Conservation (phyloP, 2,888 invertebrate species). For the Allophyes oxyacanthae region DNA sequence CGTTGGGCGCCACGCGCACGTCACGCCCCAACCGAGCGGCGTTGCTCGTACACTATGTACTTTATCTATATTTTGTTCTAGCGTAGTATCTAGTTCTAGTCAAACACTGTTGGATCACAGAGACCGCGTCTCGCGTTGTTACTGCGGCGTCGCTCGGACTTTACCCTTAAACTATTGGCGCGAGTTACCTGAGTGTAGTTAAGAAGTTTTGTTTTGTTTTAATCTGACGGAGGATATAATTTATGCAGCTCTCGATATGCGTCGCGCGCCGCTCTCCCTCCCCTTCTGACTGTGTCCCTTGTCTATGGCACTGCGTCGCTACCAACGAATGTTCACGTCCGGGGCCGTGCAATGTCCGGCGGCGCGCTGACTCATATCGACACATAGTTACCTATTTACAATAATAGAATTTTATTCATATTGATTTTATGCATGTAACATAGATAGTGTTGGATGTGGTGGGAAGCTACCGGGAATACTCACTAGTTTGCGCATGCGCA, state of each 20-base stretch:
- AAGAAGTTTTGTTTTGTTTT: constrained; percentile 72
- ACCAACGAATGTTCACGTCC: too few species aligned
- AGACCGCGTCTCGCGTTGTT: constrained; percentile 30
- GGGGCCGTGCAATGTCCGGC: constrained; percentile 53
- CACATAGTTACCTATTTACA: constrained; percentile 80
- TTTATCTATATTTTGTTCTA: constrained; percentile 48
- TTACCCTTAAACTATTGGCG: constrained; percentile 56
- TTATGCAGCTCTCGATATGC: constrained; percentile 73
- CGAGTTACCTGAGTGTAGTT: constrained; percentile 80
- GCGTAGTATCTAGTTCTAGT: constrained; percentile 65
- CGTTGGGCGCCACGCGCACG: too few species aligned
- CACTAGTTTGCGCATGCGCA: not conserved
- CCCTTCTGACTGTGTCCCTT: too few species aligned
- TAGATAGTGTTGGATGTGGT: constrained; percentile 70
- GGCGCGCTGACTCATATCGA: constrained; percentile 66
- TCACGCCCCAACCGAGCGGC: constrained; percentile 14
- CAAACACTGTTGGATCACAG: constrained; percentile 62
- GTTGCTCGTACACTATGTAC: constrained; percentile 29
- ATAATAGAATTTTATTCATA: constrained; percentile 75
- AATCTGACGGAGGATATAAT: constrained; percentile 66
- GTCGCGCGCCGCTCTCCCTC: constrained; percentile 51
- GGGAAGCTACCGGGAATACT: constrained; percentile 10
- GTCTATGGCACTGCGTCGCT: too few species aligned
- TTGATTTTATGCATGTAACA: constrained; percentile 75
- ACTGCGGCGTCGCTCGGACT: constrained; percentile 21